Conservation (phyloP, 2,888 invertebrate genomes). For the Arrhopalites spinosus region DNA sequence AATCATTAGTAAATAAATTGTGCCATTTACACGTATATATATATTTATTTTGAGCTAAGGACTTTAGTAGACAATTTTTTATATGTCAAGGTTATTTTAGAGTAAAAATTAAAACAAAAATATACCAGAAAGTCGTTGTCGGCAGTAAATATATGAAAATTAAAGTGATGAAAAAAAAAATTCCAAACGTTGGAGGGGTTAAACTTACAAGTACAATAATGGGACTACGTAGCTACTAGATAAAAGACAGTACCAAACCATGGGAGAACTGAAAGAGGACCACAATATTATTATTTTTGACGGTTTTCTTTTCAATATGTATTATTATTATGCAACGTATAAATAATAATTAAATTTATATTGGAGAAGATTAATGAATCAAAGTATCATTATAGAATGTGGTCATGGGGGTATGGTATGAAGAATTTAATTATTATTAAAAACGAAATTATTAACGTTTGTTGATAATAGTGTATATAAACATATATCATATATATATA, state of each 20-base stretch:
- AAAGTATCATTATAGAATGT: no score
- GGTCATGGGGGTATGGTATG: no score
- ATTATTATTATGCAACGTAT: no score
- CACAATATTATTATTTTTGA: background rate
- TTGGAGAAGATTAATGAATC: no score
- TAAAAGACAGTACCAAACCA: background rate
- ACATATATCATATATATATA: no score
- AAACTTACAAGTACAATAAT: slow-evolving; percentile 9
- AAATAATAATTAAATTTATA: no score
- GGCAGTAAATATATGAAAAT: background rate
- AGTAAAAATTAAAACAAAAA: background rate
- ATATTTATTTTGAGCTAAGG: background rate
- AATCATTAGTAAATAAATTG: slow-evolving; percentile 11
- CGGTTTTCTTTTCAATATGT: no score
- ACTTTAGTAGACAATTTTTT: background rate
- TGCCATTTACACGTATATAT: background rate
- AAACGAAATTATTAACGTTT: no score
- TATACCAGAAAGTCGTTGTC: background rate
- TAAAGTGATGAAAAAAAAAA: slow-evolving; percentile 15
- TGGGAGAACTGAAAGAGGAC: background rate
- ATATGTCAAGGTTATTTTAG: background rate
- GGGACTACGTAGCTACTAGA: slow-evolving; percentile 13
- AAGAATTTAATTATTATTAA: no score
- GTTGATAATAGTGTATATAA: no score
- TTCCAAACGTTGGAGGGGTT: background rate